phyloP scores from a whole-genome alignment of 2,797 vertebrate genomes.

The Amazonetta brasiliensis region DNA sequence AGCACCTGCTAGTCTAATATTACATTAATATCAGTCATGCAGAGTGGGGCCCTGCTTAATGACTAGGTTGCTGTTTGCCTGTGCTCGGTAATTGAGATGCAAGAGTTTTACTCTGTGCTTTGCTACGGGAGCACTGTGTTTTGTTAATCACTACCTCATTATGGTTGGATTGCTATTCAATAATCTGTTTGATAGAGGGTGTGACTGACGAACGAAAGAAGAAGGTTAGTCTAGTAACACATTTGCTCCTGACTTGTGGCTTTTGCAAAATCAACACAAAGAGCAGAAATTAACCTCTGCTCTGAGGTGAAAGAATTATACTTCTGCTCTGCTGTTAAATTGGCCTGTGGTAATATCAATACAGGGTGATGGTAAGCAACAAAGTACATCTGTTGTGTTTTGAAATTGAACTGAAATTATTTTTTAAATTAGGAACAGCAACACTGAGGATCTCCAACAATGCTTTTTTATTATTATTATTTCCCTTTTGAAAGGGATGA shows the following conservation, averaged over 20 bases:
- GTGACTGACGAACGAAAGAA: constrained; percentile 7
- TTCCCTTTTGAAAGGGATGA: background rate
- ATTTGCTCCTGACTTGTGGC: background rate
- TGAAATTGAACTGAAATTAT: background rate
- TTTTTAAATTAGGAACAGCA: background rate
- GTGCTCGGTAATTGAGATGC: background rate
- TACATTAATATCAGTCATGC: constrained; percentile 8
- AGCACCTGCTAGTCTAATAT: constrained; percentile 38
- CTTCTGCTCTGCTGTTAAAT: background rate
- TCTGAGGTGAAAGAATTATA: background rate
- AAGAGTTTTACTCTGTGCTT: background rate
- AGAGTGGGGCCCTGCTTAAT: background rate
- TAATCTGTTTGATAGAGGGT: background rate
- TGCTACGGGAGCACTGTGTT: background rate
- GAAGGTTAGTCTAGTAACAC: background rate
- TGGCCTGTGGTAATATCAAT: background rate
- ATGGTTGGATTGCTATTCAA: constrained; percentile 3
- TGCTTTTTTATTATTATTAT: background rate
- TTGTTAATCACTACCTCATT: constrained; percentile 20
- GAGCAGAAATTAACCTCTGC: background rate
- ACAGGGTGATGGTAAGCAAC: accelerated
- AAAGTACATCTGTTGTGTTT: accelerated
- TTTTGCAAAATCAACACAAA: background rate
- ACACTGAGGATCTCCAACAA: background rate
- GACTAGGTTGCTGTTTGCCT: background rate